Percentiles rank a stretch among this genome's conserved stretches.
phyloP scores from a whole-genome alignment of 1,140 invertebrate species.

The Sycobia sp. region DNA sequence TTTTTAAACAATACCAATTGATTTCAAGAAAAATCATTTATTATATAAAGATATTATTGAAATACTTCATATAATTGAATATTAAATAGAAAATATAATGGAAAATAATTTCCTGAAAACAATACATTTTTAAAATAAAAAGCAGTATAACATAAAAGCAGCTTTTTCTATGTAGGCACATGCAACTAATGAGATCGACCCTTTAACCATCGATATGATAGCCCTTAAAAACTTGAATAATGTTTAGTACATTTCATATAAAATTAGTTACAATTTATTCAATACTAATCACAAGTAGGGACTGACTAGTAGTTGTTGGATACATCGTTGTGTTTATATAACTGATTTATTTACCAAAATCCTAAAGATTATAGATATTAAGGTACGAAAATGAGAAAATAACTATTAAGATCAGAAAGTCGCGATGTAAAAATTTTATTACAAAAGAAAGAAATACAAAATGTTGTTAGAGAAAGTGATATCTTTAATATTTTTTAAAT shows the following conservation, averaged over 20 bases:
- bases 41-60: no score
- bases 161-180: conserved; percentile 48
- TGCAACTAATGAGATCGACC: conserved; percentile 50
- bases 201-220: conserved; percentile 36
- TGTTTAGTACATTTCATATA: conserved; percentile 8
- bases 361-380: conserved; percentile 1
- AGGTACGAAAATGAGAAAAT: neutral
- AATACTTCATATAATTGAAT: no score
- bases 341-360: conserved; percentile 5
- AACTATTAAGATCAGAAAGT: neutral
- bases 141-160: conserved; percentile 52
- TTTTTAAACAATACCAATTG: no score
- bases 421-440: no score
- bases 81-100: neutral
- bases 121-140: conserved; percentile 21
- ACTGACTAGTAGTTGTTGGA: conserved; percentile 63
- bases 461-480: no score
- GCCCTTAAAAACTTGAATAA: conserved; percentile 13
- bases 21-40: no score
- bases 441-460: neutral
- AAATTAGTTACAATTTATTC: conserved; percentile 19
- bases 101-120: conserved; percentile 9
- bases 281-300: conserved; percentile 44
- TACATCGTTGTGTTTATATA: conserved; percentile 40
- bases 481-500: no score